Evolutionary conservation across 2,113 vertebrate species (phyloP).

Genomic region (Mesembrinibis cayennensis): DNA sequence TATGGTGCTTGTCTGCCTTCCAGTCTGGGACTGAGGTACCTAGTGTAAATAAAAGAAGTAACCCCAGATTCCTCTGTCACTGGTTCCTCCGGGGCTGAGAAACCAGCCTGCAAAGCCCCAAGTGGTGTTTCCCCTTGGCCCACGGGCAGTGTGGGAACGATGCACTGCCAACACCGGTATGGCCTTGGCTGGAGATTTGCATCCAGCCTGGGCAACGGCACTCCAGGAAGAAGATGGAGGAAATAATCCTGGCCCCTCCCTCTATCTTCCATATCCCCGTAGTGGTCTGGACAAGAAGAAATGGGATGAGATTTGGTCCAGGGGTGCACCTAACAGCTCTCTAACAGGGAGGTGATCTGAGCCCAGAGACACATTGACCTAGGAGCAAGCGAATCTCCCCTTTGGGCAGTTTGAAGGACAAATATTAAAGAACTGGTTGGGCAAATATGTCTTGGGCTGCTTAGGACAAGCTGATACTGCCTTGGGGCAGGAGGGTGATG

Average conservation of each 20-base stretch:
- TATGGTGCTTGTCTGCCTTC: neutral
- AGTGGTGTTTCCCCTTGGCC: neutral
- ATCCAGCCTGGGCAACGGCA: neutral
- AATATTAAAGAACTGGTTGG: neutral
- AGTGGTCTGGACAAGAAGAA: neutral
- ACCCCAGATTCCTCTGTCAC: neutral
- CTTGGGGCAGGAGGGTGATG: neutral
- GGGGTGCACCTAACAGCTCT: neutral
- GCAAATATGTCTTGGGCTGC: neutral
- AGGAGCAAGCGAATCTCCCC: neutral
- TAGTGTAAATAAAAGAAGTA: neutral
- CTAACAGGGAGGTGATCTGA: neutral
- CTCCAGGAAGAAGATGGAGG: neutral
- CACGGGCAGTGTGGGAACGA: rapidly evolving
- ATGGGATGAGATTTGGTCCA: rapidly evolving
- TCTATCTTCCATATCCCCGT: neutral
- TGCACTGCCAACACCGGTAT: neutral
- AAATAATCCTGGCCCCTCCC: neutral
- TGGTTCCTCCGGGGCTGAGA: neutral
- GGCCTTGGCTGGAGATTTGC: neutral
- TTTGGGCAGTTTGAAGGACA: neutral
- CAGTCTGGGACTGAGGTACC: neutral
- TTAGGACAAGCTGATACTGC: neutral
- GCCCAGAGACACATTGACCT: neutral
- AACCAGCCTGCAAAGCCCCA: neutral